phyloP scores from a whole-genome alignment of 64 coral and sea anemone species.

The Trachythela sp. region DNA sequence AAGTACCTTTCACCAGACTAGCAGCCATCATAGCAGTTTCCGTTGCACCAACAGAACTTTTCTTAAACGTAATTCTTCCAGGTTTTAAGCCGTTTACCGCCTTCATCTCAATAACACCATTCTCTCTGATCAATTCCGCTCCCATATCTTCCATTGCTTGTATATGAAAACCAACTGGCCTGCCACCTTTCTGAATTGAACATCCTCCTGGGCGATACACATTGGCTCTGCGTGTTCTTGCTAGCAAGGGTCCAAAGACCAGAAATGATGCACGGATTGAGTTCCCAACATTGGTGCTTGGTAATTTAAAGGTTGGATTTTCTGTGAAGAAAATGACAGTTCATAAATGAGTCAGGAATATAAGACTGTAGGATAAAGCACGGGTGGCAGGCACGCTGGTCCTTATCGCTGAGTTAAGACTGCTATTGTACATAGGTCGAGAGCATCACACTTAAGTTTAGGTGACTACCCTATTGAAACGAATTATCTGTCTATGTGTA shows the following conservation, averaged over 20 bases:
- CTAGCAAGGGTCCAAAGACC: constrained; percentile 37
- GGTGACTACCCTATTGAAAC: no score
- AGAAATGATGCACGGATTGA: constrained; percentile 41
- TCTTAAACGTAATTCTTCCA: neutral
- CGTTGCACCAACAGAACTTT: constrained; percentile 49
- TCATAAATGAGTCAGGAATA: neutral
- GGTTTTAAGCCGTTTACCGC: neutral
- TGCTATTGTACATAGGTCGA: no score
- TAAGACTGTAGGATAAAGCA: no score
- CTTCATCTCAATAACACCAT: neutral
- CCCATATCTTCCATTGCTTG: neutral
- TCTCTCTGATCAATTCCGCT: neutral
- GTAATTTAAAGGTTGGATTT: neutral
- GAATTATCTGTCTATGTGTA: no score
- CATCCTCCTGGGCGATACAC: neutral
- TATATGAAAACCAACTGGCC: neutral
- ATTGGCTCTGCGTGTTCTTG: neutral
- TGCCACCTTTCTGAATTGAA: neutral
- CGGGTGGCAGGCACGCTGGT: no score
- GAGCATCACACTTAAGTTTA: no score
- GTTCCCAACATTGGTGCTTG: neutral
- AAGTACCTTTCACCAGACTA: neutral
- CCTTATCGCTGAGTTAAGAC: no score
- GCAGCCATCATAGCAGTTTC: constrained; percentile 59
- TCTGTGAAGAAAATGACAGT: neutral